These are phyloP conservation scores for Brienomyrus brachyistius DNA, from an alignment of 2,113 vertebrate species.

Conservation along the genomic window DNA sequence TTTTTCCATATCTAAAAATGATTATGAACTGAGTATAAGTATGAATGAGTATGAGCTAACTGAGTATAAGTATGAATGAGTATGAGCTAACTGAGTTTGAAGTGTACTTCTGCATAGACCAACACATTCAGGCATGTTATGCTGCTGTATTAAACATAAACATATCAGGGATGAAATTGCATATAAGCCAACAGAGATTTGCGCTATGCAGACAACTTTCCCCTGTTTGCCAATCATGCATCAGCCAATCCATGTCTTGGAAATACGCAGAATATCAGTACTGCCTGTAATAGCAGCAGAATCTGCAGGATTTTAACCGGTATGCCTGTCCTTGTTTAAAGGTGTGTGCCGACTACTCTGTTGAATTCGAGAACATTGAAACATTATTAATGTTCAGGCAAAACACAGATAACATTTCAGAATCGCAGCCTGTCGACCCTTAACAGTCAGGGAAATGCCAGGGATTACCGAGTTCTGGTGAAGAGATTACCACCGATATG, in stretches of 20 bases:
- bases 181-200: background rate
- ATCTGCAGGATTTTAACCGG: background rate
- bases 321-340: background rate
- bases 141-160: background rate
- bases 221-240: background rate
- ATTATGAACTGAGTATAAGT: no score
- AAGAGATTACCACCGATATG: slow-evolving; percentile 38
- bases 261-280: background rate
- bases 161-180: background rate
- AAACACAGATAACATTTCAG: background rate
- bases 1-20: background rate
- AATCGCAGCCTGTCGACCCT: slow-evolving; percentile 7
- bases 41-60: no score
- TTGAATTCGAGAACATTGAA: background rate
- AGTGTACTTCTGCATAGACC: background rate
- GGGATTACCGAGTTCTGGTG: slow-evolving; percentile 31
- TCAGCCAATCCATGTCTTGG: background rate
- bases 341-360: background rate
- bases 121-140: background rate
- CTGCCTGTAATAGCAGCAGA: background rate
- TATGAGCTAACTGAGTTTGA: background rate
- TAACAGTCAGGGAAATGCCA: slow-evolving; percentile 3
- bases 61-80: no score
- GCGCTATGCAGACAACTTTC: background rate
- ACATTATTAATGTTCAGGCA: background rate